phyloP scores from a whole-genome alignment of 2,797 vertebrate species.

The Anisognathus igniventris region DNA sequence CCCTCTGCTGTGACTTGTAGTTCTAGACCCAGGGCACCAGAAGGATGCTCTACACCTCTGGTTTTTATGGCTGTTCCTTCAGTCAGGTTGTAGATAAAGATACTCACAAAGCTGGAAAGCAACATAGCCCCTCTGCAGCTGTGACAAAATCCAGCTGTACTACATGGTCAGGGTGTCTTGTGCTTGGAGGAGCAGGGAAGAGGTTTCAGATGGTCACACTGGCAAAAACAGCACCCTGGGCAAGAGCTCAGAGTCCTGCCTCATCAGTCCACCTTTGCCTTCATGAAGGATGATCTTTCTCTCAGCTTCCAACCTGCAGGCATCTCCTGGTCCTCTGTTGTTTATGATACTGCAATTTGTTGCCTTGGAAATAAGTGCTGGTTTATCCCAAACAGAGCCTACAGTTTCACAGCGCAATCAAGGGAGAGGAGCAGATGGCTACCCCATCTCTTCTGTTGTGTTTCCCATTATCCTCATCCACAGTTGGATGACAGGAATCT shows the following conservation, averaged over 20 bases:
- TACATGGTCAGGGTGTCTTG: background rate
- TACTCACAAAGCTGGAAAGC: background rate
- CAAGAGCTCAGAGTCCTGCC: background rate
- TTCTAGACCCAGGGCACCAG: background rate
- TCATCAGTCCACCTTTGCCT: background rate
- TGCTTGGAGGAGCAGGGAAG: background rate
- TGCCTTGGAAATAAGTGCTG: constrained; percentile 64
- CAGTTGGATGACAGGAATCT: constrained; percentile 6
- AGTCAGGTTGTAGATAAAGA: background rate
- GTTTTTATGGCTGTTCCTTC: background rate
- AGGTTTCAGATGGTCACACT: background rate
- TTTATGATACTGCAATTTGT: constrained; percentile 48
- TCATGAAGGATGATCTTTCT: accelerated
- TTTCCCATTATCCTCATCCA: background rate
- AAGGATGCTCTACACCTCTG: background rate
- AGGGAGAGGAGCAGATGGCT: constrained; percentile 31
- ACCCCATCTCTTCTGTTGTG: constrained; percentile 15
- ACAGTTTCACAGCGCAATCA: background rate
- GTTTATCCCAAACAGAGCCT: constrained; percentile 53
- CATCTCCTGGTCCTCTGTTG: constrained; percentile 30
- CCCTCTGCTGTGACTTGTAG: background rate
- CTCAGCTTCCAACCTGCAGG: constrained; percentile 5
- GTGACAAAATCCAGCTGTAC: background rate
- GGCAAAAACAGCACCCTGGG: background rate
- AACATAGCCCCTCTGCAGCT: background rate